phyloP scores from a whole-genome alignment of 2,888 invertebrate genomes.

The Byasa hedistus region DNA sequence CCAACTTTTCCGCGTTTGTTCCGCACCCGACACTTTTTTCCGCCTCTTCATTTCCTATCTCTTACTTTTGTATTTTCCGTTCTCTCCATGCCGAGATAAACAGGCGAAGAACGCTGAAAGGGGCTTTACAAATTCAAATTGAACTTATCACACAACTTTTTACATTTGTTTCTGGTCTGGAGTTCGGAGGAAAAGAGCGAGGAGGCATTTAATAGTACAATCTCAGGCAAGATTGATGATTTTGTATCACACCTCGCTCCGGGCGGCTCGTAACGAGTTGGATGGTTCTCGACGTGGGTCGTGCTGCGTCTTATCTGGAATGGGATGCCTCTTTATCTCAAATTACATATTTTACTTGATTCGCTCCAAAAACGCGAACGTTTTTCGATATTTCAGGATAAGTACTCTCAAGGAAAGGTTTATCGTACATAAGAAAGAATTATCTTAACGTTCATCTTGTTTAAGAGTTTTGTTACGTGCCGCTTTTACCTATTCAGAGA shows the following conservation, averaged over 20 bases:
- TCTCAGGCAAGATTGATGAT: slow-evolving; percentile 80
- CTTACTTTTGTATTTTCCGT: slow-evolving; percentile 80
- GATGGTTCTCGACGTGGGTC: slow-evolving; percentile 76
- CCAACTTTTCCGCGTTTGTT: slow-evolving; percentile 79
- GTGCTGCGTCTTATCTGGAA: slow-evolving; percentile 77
- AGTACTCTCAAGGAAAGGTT: slow-evolving; percentile 40
- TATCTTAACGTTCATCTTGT: slow-evolving; percentile 8
- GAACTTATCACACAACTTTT: slow-evolving; percentile 81
- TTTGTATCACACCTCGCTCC: slow-evolving; percentile 80
- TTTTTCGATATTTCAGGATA: slow-evolving; percentile 55
- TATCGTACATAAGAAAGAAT: slow-evolving; percentile 5
- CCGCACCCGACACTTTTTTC: slow-evolving; percentile 79
- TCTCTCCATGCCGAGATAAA: slow-evolving; percentile 77
- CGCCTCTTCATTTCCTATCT: slow-evolving; percentile 81
- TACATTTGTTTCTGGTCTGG: slow-evolving; percentile 80
- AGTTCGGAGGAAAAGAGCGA: slow-evolving; percentile 77
- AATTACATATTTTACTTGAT: slow-evolving; percentile 79
- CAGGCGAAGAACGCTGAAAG: slow-evolving; percentile 80
- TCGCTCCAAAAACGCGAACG: slow-evolving; percentile 63
- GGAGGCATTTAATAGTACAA: slow-evolving; percentile 80
- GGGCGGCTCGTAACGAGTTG: slow-evolving; percentile 78
- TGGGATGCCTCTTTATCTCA: slow-evolving; percentile 78
- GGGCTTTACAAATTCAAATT: slow-evolving; percentile 81
- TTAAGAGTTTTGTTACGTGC: background rate
- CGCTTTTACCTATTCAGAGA: background rate